A percentile compares a stretch with the other conserved stretches of the same genome.
These are phyloP conservation scores for Eristalinus aeneus DNA, from an alignment of 2,888 invertebrate genomes.

Conservation along the genomic window DNA sequence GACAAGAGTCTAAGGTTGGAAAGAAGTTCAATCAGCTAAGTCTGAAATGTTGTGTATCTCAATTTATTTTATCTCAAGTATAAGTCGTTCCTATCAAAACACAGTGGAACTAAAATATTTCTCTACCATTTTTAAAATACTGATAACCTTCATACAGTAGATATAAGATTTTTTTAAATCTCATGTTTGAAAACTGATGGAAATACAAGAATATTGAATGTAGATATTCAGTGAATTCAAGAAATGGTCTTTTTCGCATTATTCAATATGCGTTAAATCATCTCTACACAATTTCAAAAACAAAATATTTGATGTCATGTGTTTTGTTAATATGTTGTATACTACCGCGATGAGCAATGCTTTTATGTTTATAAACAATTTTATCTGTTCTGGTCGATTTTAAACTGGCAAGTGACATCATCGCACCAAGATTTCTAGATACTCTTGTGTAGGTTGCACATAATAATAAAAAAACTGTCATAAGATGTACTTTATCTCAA, in stretches of 20 bases:
- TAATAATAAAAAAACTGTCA: too few species aligned
- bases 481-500: too few species aligned
- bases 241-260: background rate
- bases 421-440: background rate
- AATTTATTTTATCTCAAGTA: too few species aligned
- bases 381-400: background rate
- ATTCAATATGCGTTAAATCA: background rate
- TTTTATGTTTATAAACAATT: background rate
- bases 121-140: too few species aligned
- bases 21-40: slow-evolving; percentile 39
- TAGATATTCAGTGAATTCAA: too few species aligned
- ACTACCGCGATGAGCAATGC: background rate
- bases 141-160: too few species aligned
- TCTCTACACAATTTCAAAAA: background rate
- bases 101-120: too few species aligned
- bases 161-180: too few species aligned
- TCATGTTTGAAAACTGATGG: too few species aligned
- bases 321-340: background rate
- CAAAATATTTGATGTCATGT: background rate
- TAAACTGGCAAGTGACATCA: background rate
- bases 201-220: too few species aligned
- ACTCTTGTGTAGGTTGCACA: background rate
- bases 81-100: too few species aligned
- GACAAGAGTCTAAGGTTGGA: slow-evolving; percentile 64
- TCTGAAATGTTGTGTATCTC: background rate